Percentiles rank a stretch among this genome's conserved stretches.
phyloP scores from a whole-genome alignment of 2,797 vertebrate genomes.

The Bradypodion ventrale region DNA sequence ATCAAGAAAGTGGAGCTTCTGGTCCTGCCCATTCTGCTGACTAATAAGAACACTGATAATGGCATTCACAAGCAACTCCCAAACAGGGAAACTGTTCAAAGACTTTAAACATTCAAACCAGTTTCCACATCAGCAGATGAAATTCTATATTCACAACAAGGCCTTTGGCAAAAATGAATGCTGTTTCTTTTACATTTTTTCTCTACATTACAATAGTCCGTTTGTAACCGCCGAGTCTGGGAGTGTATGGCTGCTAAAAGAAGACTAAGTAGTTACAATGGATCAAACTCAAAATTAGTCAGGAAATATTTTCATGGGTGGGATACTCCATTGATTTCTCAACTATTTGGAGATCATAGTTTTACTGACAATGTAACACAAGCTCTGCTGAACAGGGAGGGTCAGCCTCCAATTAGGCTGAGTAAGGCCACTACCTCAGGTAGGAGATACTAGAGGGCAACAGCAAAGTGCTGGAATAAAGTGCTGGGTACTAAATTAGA shows the following conservation, averaged over 20 bases:
- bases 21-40: slow-evolving; percentile 23
- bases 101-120: background rate
- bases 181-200: background rate
- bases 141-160: background rate
- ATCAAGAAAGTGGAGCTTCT: slow-evolving; percentile 60
- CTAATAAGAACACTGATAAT: background rate
- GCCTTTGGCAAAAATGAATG: background rate
- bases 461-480: background rate
- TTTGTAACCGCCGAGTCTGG: background rate
- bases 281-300: background rate
- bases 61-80: background rate
- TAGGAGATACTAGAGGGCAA: background rate
- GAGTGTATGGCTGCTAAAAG: background rate
- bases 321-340: no score
- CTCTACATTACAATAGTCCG: background rate
- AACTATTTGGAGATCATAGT: no score
- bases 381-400: background rate
- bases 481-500: background rate
- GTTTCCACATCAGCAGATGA: background rate
- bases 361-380: background rate
- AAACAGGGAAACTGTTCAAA: background rate
- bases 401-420: background rate
- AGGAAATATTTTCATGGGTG: background rate
- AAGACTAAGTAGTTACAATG: background rate
- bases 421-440: background rate